These are phyloP conservation scores for Xiphorhynchus erythropygius DNA, from an alignment of 2,797 vertebrate species.

Conservation along the genomic window DNA sequence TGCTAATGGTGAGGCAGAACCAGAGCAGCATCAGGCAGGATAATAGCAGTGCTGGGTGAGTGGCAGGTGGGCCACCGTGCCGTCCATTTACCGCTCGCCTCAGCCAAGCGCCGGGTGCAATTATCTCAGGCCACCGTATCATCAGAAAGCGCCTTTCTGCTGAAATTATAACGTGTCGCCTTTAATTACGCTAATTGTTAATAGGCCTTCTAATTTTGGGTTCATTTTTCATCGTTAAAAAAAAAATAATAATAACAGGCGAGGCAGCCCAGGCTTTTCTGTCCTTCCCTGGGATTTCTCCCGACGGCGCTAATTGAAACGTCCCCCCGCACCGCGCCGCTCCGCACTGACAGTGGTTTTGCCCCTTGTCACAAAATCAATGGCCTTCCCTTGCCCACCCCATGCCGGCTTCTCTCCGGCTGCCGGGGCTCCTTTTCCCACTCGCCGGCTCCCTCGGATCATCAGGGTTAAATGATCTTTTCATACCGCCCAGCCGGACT, in stretches of 20 bases:
- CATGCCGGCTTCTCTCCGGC: conserved; percentile 72
- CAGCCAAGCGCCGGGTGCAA: background rate
- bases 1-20: background rate
- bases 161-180: conserved; percentile 3
- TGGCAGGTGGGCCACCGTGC: background rate
- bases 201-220: conserved; percentile 29
- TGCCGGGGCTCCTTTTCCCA: conserved; percentile 78
- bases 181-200: conserved; percentile 24
- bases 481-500: conserved; percentile 80
- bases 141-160: conserved; percentile 5
- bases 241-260: background rate
- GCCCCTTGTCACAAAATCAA: conserved; percentile 95
- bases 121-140: conserved; percentile 11
- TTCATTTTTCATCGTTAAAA: background rate
- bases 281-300: conserved; percentile 24
- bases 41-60: background rate
- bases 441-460: conserved; percentile 73
- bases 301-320: conserved; percentile 86
- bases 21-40: background rate
- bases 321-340: conserved; percentile 76
- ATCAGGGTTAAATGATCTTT: conserved; percentile 89
- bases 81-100: background rate
- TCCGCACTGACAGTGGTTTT: conserved; percentile 84
- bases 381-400: conserved; percentile 66
- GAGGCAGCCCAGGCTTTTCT: background rate